These are phyloP conservation scores for Drosophila mettleri DNA, from an alignment of 2,888 invertebrate species.

Conservation along the genomic window DNA sequence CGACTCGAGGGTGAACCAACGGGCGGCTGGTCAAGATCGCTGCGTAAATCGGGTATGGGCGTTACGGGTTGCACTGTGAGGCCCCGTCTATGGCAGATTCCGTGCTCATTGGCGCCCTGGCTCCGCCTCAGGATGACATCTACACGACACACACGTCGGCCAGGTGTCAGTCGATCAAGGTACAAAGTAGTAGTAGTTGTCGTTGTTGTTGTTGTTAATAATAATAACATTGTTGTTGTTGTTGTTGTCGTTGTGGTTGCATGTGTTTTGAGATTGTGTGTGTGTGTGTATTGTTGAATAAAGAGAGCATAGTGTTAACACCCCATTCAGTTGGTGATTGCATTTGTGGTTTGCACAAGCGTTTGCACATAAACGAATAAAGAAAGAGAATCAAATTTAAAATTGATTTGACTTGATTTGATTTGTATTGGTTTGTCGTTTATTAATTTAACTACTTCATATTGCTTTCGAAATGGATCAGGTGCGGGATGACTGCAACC, in stretches of 20 bases:
- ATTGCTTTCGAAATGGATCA: constrained; percentile 33
- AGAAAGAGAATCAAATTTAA: constrained; percentile 66
- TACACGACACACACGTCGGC: constrained; percentile 37
- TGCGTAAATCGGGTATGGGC: constrained; percentile 94
- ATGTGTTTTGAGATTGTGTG: constrained; percentile 41
- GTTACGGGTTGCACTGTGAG: constrained; percentile 93
- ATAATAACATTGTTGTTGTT: constrained; percentile 19
- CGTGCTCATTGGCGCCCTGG: constrained; percentile 90
- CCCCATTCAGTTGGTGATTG: constrained; percentile 59
- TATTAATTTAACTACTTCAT: constrained; percentile 36
- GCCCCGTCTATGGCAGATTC: constrained; percentile 93
- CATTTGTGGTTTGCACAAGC: constrained; percentile 65
- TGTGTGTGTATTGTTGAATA: constrained; percentile 34
- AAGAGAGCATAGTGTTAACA: constrained; percentile 56
- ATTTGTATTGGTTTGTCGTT: constrained; percentile 21
- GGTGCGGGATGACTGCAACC: constrained; percentile 33
- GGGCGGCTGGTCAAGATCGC: constrained; percentile 84
- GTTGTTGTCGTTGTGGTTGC: constrained; percentile 37
- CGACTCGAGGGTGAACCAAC: constrained; percentile 84
- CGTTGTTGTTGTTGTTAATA: constrained; percentile 33
- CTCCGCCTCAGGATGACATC: constrained; percentile 82
- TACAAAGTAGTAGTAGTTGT: constrained; percentile 16
- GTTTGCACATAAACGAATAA: constrained; percentile 70
- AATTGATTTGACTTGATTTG: constrained; percentile 20
- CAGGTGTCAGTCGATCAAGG: constrained; percentile 42